These are phyloP conservation scores for Australoheros facetus DNA, from an alignment of 2,797 vertebrate species.

Conservation along the genomic window DNA sequence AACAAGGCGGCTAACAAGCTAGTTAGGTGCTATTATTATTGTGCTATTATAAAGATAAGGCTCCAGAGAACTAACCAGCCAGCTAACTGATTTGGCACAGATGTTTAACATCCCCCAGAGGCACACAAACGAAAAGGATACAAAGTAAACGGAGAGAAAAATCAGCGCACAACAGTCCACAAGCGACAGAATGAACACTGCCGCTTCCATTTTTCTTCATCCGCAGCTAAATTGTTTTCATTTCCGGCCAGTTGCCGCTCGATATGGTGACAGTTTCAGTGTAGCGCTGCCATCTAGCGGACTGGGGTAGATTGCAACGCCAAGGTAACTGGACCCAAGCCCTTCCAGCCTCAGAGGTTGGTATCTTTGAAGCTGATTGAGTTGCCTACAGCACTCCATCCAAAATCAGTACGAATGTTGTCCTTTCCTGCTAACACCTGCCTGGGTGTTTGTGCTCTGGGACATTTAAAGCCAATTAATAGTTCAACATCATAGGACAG, in stretches of 20 bases:
- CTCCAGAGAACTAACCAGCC: not conserved
- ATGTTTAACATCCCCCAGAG: accelerated
- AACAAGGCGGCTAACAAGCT: conserved; percentile 26
- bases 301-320: not conserved
- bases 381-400: too few species aligned
- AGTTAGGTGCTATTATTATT: not conserved
- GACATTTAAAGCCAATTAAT: too few species aligned
- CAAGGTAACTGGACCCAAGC: too few species aligned
- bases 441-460: too few species aligned
- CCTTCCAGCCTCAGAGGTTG: too few species aligned
- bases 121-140: conserved; percentile 83
- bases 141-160: conserved; percentile 95
- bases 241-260: conserved; percentile 6
- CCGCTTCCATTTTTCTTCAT: conserved; percentile 87
- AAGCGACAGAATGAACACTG: conserved; percentile 92
- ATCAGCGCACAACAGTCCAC: conserved; percentile 94
- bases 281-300: not conserved
- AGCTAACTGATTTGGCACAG: accelerated
- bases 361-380: too few species aligned
- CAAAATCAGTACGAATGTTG: too few species aligned
- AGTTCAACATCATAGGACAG: too few species aligned
- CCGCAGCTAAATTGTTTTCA: not conserved
- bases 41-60: accelerated
- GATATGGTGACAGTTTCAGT: accelerated
- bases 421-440: too few species aligned